Evolutionary conservation across 2,797 vertebrate species (phyloP).

Genomic region (Phoebastria nigripes): DNA sequence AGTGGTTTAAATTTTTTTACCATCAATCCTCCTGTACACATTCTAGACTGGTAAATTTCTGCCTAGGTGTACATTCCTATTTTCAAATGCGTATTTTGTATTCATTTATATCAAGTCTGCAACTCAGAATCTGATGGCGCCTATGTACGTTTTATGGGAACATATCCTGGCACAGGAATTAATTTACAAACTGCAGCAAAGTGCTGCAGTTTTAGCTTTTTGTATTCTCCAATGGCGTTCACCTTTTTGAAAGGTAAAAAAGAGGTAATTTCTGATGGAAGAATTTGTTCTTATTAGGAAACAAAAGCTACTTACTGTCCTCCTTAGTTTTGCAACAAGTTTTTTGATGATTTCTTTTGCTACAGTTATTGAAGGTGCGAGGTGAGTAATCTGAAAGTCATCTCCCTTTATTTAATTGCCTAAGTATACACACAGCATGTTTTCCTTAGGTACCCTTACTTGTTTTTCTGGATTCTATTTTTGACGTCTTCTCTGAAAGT

Average conservation of each 20-base stretch:
- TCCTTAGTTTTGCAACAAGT: neutral
- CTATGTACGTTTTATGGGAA: neutral
- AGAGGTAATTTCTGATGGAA: neutral
- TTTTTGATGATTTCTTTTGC: neutral
- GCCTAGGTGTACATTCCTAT: neutral
- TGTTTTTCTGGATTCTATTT: neutral
- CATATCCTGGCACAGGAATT: neutral
- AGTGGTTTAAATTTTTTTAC: neutral
- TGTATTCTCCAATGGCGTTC: neutral
- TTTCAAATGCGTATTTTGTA: neutral
- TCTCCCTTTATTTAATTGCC: neutral
- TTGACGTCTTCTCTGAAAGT: neutral
- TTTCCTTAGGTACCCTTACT: neutral
- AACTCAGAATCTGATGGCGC: neutral
- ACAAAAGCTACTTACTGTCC: neutral
- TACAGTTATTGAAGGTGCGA: neutral
- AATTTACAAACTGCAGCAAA: neutral
- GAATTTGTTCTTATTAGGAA: neutral
- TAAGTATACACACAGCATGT: neutral
- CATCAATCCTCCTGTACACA: fast-evolving
- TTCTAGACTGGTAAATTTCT: neutral
- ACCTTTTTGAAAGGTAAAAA: neutral
- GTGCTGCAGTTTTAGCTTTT: neutral
- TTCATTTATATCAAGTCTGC: neutral
- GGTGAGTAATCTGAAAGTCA: neutral